phyloP scores from a whole-genome alignment of 2,888 invertebrate species.

The Limnephilus rhombicus region DNA sequence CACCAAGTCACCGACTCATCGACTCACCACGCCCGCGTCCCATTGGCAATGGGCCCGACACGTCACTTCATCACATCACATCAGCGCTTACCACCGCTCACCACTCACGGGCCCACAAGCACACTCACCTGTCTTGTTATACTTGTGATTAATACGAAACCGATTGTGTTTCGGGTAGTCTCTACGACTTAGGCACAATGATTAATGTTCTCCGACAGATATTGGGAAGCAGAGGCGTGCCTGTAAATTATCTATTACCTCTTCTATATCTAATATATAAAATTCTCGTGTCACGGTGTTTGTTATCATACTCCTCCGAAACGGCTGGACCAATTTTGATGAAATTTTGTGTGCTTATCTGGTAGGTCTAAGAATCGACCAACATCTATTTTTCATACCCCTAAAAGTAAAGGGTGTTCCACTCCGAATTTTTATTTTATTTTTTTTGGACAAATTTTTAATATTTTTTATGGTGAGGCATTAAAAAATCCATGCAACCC shows the following conservation, averaged over 20 bases:
- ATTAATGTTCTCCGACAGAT: conserved; percentile 58
- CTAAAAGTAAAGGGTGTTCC: no score
- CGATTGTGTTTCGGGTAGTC: conserved; percentile 61
- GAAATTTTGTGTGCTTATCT: no score
- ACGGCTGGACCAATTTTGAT: no score
- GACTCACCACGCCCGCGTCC: not conserved
- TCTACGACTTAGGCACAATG: conserved; percentile 54
- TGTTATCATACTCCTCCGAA: no score
- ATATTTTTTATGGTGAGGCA: no score
- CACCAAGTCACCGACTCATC: not conserved
- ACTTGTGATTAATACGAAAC: conserved; percentile 65
- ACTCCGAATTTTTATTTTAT: no score
- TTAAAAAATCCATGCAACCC: no score
- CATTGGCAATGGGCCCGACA: not conserved
- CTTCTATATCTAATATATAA: no score
- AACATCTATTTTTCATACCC: no score
- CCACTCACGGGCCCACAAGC: conserved; percentile 50
- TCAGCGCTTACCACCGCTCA: not conserved
- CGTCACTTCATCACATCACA: not conserved
- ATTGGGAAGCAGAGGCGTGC: conserved; percentile 38
- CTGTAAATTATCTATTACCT: not conserved
- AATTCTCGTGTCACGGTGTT: no score
- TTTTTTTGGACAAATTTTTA: no score
- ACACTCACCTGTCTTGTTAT: conserved; percentile 66
- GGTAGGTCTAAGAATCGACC: no score